Percentiles rank a stretch among this genome's conserved stretches.
These are phyloP conservation scores for Netelia melanura DNA, from an alignment of 2,888 invertebrate genomes.

Conservation along the genomic window DNA sequence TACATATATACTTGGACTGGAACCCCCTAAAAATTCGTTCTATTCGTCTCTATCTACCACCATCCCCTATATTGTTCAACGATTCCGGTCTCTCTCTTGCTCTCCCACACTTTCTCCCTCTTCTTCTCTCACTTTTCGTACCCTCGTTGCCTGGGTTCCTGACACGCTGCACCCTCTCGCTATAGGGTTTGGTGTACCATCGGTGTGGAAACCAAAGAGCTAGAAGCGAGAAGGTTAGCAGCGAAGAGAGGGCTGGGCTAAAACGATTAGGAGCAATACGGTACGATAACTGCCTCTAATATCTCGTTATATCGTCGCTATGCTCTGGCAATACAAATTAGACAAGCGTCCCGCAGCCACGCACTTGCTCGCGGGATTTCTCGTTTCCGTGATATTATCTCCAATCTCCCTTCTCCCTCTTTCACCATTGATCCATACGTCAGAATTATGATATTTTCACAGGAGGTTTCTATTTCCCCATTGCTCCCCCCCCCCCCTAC, in stretches of 20 bases:
- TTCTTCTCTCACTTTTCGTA: slow-evolving; percentile 40
- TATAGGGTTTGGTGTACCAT: slow-evolving; percentile 52
- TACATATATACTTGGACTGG: slow-evolving; percentile 22
- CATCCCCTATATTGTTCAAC: slow-evolving; percentile 58
- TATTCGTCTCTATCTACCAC: slow-evolving; percentile 66
- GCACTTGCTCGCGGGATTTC: slow-evolving; percentile 74
- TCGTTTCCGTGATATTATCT: slow-evolving; percentile 67
- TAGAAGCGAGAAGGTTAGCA: slow-evolving; percentile 5
- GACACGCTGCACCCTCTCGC: slow-evolving; percentile 25
- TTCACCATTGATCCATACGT: slow-evolving; percentile 52
- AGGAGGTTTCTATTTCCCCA: slow-evolving; percentile 45
- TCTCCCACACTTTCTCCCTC: slow-evolving; percentile 17
- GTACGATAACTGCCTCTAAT: slow-evolving; percentile 84
- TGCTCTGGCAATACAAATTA: slow-evolving; percentile 82
- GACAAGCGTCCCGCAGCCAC: slow-evolving; percentile 77
- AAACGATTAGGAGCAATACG: slow-evolving; percentile 84
- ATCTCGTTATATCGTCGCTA: slow-evolving; percentile 77
- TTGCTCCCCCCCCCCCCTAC: neutral
- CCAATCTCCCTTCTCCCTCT: slow-evolving; percentile 53
- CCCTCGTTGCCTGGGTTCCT: slow-evolving; percentile 6
- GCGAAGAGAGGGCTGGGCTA: slow-evolving; percentile 65
- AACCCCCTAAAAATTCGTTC: slow-evolving; percentile 46
- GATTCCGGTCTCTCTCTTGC: slow-evolving; percentile 56
- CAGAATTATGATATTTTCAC: slow-evolving; percentile 34
- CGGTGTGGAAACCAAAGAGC: slow-evolving; percentile 40